A percentile compares a stretch with the other conserved stretches of the same genome.
These are phyloP conservation scores for Isurus oxyrinchus DNA, from an alignment of 2,113 vertebrate genomes.

Conservation along the genomic window DNA sequence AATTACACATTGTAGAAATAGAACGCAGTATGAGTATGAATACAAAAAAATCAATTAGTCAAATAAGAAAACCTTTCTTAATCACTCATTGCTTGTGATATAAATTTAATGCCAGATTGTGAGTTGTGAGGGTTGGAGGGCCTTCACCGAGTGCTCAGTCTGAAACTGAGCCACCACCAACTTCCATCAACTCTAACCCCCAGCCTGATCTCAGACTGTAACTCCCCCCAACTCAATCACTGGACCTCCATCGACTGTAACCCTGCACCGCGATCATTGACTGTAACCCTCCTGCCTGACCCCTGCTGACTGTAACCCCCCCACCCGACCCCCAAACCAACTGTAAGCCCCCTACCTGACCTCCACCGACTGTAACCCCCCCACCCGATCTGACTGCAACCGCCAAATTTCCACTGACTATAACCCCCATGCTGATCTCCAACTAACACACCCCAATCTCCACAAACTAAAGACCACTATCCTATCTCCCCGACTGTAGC, in stretches of 20 bases:
- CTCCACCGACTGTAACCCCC: no score
- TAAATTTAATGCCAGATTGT: not conserved
- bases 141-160: not conserved
- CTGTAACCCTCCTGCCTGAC: no score
- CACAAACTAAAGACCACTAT: not conserved
- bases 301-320: no score
- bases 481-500: not conserved
- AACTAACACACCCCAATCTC: no score
- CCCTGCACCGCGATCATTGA: no score
- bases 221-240: not conserved
- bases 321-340: no score
- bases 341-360: no score
- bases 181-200: not conserved
- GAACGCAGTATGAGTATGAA: not conserved
- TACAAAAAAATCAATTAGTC: not conserved
- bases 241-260: no score
- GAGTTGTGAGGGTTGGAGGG: not conserved
- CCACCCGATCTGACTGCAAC: no score
- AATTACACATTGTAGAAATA: not conserved
- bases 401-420: no score
- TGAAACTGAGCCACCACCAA: not conserved
- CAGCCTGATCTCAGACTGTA: not conserved
- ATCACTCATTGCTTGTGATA: not conserved
- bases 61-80: not conserved
- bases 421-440: no score